Base-by-base conservation (phyloP, 2,113 vertebrate genomes). In the Lepus americanus region DNA sequence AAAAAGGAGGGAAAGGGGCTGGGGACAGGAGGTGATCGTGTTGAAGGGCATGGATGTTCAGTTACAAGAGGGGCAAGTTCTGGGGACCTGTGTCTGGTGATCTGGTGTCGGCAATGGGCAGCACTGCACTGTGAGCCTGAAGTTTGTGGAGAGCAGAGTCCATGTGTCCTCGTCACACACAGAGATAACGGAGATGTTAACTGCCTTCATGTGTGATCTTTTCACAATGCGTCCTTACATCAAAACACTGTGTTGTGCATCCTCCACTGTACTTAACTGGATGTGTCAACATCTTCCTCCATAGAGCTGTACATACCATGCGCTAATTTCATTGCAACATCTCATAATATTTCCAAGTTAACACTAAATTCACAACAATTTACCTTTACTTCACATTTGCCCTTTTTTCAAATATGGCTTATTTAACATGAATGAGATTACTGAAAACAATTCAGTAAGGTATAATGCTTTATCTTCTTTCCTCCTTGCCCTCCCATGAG, bases 11-110 rank as follows among this genome's bases (percentile, higher is more conserved):
- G 20, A 61, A 6, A 3, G 9, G 22, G 63, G 20, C 23, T 25
- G 39, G 61, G 39, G 29, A 49, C 22, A 6, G 2, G 29, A 19
- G 0, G 44, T 44, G 1, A 13, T 9, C 5, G 14, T 3, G 12
- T 19, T 3, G 9, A 64, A 63, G 73, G 31, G 39, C 11, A 63
- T 5, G 6, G 12, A 44, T 39, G 1, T 23, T 6, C 2, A 27
- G 39, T 9, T 8, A n/a, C 29, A 1, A 10, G 23, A 14, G 0
- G 20, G 9, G 12, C 2, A 22, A 3, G 0, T 59, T 33, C 31
- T 9, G 77, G 77, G 31, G 44, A 44, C 44, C 8, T 44, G 44
- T 6, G 44, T 39, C 39, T 39, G 39, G 39, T 44, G 44, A 44
- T 44, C 44, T 44, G 51, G 10, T 1, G 5, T 11, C 31, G 0